These are phyloP conservation scores for Macaca nemestrina DNA, from an alignment of 2,113 vertebrate genomes.

Conservation along the genomic window DNA sequence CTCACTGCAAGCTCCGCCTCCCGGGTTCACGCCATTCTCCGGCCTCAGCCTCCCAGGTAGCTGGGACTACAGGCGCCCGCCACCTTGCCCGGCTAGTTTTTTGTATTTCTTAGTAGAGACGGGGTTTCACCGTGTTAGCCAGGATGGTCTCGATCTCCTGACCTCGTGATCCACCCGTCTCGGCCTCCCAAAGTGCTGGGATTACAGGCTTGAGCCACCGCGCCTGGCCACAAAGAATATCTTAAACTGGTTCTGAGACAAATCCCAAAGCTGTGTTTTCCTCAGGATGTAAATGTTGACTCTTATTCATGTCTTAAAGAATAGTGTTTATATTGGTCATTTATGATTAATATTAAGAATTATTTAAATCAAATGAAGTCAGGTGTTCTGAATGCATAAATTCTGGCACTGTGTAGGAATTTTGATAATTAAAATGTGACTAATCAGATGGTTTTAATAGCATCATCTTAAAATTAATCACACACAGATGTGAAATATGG, in stretches of 20 bases:
- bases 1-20: no score
- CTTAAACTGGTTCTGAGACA: not conserved
- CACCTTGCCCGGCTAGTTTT: no score
- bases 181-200: no score
- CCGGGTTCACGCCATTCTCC: no score
- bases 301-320: not conserved
- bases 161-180: no score
- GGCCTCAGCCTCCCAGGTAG: no score
- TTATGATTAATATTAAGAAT: not conserved
- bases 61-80: no score
- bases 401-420: not conserved
- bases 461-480: not conserved
- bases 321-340: not conserved
- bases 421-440: not conserved
- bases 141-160: no score
- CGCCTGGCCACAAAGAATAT: not conserved
- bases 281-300: not conserved
- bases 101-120: no score
- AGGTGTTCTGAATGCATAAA: not conserved
- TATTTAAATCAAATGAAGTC: slow-evolving; percentile 20
- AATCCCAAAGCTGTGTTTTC: not conserved
- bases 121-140: no score
- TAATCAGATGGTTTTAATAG: not conserved
- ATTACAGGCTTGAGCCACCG: no score
- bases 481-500: not conserved